Evolutionary conservation across 2,888 invertebrate species (phyloP).

Genomic region (Phragmatobia fuliginosa): DNA sequence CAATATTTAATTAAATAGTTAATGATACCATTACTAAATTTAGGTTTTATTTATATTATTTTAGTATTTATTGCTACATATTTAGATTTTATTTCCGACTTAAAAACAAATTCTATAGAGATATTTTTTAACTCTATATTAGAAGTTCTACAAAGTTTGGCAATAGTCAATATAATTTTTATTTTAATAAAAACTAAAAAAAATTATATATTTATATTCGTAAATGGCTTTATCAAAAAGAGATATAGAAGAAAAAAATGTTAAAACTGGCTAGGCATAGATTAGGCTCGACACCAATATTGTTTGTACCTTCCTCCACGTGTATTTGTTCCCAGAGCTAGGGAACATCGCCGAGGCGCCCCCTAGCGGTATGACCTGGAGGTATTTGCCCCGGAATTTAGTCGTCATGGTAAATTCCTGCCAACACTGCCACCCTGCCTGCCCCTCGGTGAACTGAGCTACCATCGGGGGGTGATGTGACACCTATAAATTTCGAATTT

Average conservation of each 20-base stretch:
- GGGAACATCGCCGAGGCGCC: conserved; percentile 90
- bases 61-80: too few relatives aligned
- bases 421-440: conserved; percentile 96
- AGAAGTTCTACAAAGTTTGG: background rate
- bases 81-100: background rate
- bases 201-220: background rate
- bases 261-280: background rate
- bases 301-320: conserved; percentile 95
- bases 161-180: background rate
- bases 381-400: conserved; percentile 99
- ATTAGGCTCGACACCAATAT: background rate
- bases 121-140: background rate
- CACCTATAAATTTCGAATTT: conserved; percentile 82
- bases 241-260: background rate
- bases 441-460: conserved; percentile 97
- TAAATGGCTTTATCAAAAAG: background rate
- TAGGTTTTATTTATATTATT: too few relatives aligned
- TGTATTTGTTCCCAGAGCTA: conserved; percentile 93
- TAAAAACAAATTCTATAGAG: background rate
- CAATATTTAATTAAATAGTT: too few relatives aligned
- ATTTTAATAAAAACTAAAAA: background rate
- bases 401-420: conserved; percentile 99
- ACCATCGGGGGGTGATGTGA: conserved; percentile 99
- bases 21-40: too few relatives aligned
- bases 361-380: conserved; percentile 94